Evolutionary conservation across 2,888 invertebrate species (phyloP), one percentile per base, ranked within the genome.

Genomic region (Calliphora vomitoria): DNA sequence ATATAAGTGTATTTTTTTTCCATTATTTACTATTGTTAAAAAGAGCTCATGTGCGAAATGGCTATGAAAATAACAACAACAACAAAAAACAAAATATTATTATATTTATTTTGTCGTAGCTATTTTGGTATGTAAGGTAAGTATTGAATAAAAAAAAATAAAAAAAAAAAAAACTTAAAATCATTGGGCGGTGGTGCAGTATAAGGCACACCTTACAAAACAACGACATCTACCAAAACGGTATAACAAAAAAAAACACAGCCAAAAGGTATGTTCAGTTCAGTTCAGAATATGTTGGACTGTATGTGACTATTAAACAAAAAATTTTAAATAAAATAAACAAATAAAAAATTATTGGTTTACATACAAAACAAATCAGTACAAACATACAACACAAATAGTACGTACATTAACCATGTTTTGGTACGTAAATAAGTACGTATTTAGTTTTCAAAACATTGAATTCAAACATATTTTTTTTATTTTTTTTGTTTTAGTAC

Each of bases 41-140:
- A 85, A 79, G 69, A 87, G 82, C 74, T 87, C 84, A 85, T 87
- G 87, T 85, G 87, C 85, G 81, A 87, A 87, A 87, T 87, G 82
- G 62, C 69, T 82, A 84, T 41, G 66, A 87, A 79, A 74, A 78
- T 71, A 83, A 71, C 41, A 44, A 44, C 8, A 83, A 71, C 41
- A 44, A 44, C 8, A 76, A 64, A 53, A 31, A 68, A 74, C 62
- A 69, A 55, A n/a, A 38, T 78, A 44, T 74, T 50, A 68, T 58
- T 64, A 15, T 38, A 58, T 25, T 53, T 20, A 13, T 72, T 84
- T 74, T 68, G 50, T 31, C 38, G 47, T 62, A 78, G 50, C 64
- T 86, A 60, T 78, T 84, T 84, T 84, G 62, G 82, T 82, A 84
- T 87, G 84, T 66, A 81, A 87, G 87, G 11, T 74, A 82, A 82